Evolutionary conservation across 1,140 invertebrate species (phyloP), one percentile per base, ranked within the genome.

Genomic region (Drosophila baimaii): DNA sequence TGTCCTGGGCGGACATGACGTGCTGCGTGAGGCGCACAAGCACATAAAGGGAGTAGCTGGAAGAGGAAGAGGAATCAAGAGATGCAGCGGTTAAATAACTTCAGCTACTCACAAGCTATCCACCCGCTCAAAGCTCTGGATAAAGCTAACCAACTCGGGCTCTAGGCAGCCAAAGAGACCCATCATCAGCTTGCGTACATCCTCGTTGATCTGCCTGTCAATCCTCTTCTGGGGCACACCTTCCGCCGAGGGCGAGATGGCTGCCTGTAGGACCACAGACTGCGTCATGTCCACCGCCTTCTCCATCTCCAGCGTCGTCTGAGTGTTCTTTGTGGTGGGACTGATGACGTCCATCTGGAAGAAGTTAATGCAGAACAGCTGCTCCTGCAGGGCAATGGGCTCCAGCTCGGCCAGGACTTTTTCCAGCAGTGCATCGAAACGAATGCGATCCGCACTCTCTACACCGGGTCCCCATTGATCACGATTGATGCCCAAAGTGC

Each of bases 341-440:
- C 92, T 93, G 33, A 93, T 77, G 49, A 93, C 94, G 89, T 97
- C 96, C 46, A 99, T 93, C 91, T 98, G 96, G 89, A 99, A 98
- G 93, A 99, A 99, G 33, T 95, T 94, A 12, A 97, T 95, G 92
- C 98, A 99, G 93, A 99, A 99, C 74, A 98, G 95, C 93, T 99
- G 98, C 92, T 99, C 98, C 21, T 96, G 96, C 39, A 99, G 93
- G 92, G 98, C 99, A 66, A 98, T 95, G 25, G 97, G 97, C 91
- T 99, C 98, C 51, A 99, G 93, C 88, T 98, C 96, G 46, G 95
- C 96, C 9, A 99, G 92, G 19, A 98, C 92, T 47, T 91, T 92
- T 68, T 93, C 92, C 43, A 93, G 49, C 55, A 93, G 64, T 0
- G 92, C 81, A 79, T 93, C 92, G 43, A 93, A 93, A 7, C 91